These are phyloP conservation scores for Muntiacus muntjak DNA, from an alignment of 2,113 vertebrate genomes.

Conservation along the genomic window DNA sequence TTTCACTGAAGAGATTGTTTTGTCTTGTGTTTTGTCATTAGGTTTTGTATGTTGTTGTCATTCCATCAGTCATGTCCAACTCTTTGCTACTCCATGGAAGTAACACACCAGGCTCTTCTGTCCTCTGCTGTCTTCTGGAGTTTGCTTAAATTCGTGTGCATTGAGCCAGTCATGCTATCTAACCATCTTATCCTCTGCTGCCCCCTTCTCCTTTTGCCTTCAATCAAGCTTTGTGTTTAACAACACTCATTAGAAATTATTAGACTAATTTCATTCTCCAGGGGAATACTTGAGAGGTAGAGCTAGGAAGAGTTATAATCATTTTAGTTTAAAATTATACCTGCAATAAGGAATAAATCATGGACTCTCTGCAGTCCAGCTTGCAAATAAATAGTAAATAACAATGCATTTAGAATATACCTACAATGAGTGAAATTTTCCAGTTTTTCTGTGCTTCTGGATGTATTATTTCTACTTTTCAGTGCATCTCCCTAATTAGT, in stretches of 20 bases:
- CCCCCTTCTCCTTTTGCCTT: neutral
- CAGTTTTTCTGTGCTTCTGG: neutral
- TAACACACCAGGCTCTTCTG: neutral
- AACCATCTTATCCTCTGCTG: neutral
- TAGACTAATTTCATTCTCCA: neutral
- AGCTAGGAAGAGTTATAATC: neutral
- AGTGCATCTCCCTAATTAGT: neutral
- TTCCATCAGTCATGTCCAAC: neutral
- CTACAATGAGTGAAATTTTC: neutral
- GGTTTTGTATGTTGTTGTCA: neutral
- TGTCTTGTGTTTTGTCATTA: neutral
- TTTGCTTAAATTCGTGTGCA: neutral
- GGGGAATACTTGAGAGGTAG: neutral
- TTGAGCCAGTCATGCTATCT: neutral
- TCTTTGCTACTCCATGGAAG: neutral
- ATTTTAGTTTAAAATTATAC: constrained; percentile 21
- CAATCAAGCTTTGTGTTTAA: neutral
- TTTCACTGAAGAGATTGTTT: neutral
- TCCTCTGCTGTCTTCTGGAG: neutral
- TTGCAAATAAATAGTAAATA: constrained; percentile 23
- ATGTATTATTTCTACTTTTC: neutral
- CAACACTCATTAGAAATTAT: neutral
- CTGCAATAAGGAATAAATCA: neutral
- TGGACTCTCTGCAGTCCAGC: neutral
- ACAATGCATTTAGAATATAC: neutral